phyloP scores from a whole-genome alignment of 2,888 invertebrate species.

The Ochropleura leucogaster region DNA sequence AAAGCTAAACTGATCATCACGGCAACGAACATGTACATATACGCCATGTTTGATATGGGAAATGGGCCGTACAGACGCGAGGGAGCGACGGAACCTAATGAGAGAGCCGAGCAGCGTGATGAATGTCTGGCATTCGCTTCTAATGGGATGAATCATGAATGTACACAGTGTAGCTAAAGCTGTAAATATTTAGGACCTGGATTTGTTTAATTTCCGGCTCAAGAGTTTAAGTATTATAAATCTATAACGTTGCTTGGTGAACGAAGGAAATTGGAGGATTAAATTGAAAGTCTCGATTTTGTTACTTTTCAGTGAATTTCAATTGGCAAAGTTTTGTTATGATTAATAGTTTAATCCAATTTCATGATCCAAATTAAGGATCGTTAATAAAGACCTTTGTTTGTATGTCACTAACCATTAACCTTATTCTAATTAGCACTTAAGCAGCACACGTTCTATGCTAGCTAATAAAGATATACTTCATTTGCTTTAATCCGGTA shows the following conservation, averaged over 20 bases:
- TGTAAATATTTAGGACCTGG: slow-evolving; percentile 22
- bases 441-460: neutral
- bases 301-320: slow-evolving; percentile 1
- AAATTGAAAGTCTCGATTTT: slow-evolving; percentile 26
- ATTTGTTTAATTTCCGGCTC: slow-evolving; percentile 40
- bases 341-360: neutral
- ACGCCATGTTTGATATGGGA: slow-evolving; percentile 17
- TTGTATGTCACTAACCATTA: neutral
- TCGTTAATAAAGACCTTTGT: neutral
- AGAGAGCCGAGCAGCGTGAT: slow-evolving; percentile 48
- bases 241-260: neutral
- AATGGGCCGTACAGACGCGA: slow-evolving; percentile 6
- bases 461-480: slow-evolving; percentile 25
- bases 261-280: slow-evolving; percentile 30
- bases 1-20: slow-evolving; percentile 13
- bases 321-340: neutral
- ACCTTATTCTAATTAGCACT: slow-evolving; percentile 10
- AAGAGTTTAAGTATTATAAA: slow-evolving; percentile 15
- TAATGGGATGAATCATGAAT: slow-evolving; percentile 52
- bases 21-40: slow-evolving; percentile 11
- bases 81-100: slow-evolving; percentile 46
- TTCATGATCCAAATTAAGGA: neutral
- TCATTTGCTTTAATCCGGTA: slow-evolving; percentile 1
- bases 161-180: slow-evolving; percentile 11
- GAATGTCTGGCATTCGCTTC: slow-evolving; percentile 59